phyloP scores from a whole-genome alignment of 1,140 invertebrate genomes.

The Subanguina moxae region DNA sequence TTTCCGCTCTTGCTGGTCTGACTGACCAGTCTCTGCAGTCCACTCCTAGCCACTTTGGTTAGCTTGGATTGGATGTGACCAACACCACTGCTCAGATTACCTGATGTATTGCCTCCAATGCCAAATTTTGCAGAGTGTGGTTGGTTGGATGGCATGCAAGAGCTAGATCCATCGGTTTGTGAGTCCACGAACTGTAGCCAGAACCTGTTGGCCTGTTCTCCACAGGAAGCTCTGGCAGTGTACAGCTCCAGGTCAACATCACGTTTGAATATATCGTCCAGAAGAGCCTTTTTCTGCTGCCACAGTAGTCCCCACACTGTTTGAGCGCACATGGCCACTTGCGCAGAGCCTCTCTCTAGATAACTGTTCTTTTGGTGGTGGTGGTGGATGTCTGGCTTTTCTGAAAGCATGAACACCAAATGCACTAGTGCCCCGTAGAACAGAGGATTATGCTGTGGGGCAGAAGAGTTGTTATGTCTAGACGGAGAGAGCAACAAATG shows the following conservation, averaged over 20 bases:
- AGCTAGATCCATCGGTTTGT: conserved; percentile 65
- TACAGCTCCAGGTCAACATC: conserved; percentile 65
- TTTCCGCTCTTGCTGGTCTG: not conserved
- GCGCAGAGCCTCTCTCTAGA: conserved; percentile 51
- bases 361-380: conserved; percentile 27
- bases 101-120: not conserved
- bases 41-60: conserved; percentile 40
- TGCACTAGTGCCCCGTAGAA: conserved; percentile 84
- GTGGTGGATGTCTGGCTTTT: conserved; percentile 60
- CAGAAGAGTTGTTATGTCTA: conserved; percentile 69
- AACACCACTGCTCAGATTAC: conserved; percentile 13
- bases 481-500: conserved; percentile 74
- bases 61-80: conserved; percentile 69
- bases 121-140: conserved; percentile 2
- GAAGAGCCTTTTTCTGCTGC: conserved; percentile 85
- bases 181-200: conserved; percentile 86
- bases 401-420: conserved; percentile 85
- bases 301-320: conserved; percentile 96
- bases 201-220: conserved; percentile 76
- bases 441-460: conserved; percentile 27
- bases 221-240: conserved; percentile 77
- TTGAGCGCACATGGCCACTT: conserved; percentile 74
- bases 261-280: conserved; percentile 77
- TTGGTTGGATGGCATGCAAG: conserved; percentile 16
- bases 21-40: conserved; percentile 36